These are phyloP conservation scores for Alcis repandata DNA, from an alignment of 2,888 invertebrate species.

Conservation along the genomic window DNA sequence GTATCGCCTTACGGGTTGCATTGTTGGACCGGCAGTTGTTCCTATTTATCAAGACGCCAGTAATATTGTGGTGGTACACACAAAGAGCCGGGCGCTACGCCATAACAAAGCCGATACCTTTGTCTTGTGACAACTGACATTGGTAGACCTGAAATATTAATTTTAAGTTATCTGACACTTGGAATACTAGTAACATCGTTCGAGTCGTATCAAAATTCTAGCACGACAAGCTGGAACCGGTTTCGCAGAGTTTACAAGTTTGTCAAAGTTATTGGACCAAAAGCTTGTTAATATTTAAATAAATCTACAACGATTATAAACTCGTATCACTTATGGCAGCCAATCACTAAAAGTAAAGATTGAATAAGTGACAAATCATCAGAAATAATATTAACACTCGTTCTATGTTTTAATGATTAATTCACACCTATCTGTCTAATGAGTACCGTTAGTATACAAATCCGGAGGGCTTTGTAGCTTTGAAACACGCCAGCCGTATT, in stretches of 20 bases:
- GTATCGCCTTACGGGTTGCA: slow-evolving; percentile 83
- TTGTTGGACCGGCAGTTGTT: slow-evolving; percentile 83
- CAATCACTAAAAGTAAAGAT: slow-evolving; percentile 39
- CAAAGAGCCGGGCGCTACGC: slow-evolving; percentile 69
- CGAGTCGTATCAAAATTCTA: slow-evolving; percentile 13
- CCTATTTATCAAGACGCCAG: slow-evolving; percentile 84
- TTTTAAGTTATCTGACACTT: slow-evolving; percentile 61
- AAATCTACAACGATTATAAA: slow-evolving; percentile 25
- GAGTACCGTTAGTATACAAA: slow-evolving; percentile 66
- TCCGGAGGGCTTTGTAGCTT: slow-evolving; percentile 64
- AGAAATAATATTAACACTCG: slow-evolving; percentile 46
- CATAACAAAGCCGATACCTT: slow-evolving; percentile 68
- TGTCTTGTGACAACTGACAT: slow-evolving; percentile 78
- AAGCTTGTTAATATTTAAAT: slow-evolving; percentile 29
- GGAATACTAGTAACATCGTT: slow-evolving; percentile 29
- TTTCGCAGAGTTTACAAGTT: slow-evolving; percentile 41
- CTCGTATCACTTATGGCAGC: slow-evolving; percentile 31
- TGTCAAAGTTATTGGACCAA: slow-evolving; percentile 34
- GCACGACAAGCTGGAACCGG: slow-evolving; percentile 7
- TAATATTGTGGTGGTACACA: slow-evolving; percentile 79
- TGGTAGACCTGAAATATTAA: slow-evolving; percentile 75
- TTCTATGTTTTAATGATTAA: slow-evolving; percentile 54
- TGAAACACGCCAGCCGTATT: slow-evolving; percentile 70
- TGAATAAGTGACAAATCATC: slow-evolving; percentile 43
- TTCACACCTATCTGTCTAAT: slow-evolving; percentile 59